Conservation (phyloP, 2,113 vertebrate species). For the Odocoileus hemionus region DNA sequence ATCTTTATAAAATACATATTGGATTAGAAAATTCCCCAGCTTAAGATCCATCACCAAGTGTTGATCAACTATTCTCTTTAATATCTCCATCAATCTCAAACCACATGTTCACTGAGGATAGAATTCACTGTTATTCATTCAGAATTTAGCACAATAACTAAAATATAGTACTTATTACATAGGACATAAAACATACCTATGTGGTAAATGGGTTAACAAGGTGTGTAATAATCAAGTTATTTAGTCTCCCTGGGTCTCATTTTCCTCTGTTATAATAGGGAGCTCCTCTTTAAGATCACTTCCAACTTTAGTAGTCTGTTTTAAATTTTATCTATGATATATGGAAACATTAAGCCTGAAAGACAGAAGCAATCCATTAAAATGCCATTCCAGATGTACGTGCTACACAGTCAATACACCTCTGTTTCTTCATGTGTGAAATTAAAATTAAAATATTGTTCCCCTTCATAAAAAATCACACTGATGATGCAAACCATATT, state of each 20-base stretch:
- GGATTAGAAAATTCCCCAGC: neutral
- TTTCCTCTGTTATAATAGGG: slow-evolving; percentile 21
- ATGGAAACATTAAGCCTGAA: slow-evolving; percentile 12
- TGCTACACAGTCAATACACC: neutral
- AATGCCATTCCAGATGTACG: slow-evolving; percentile 22
- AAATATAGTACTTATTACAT: neutral
- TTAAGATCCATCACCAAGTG: neutral
- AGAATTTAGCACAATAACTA: neutral
- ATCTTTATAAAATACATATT: slow-evolving; percentile 27
- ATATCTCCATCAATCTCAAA: neutral
- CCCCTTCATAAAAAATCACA: slow-evolving; percentile 20
- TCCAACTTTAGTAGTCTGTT: slow-evolving; percentile 2
- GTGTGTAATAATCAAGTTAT: neutral
- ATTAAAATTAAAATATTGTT: slow-evolving; percentile 47
- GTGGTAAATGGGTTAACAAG: neutral
- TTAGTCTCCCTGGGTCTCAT: neutral
- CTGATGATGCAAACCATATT: slow-evolving; percentile 30
- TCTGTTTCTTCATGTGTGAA: slow-evolving; percentile 3
- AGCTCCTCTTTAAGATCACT: neutral
- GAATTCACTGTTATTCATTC: neutral
- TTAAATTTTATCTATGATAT: slow-evolving; percentile 17
- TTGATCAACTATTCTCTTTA: slow-evolving; percentile 1
- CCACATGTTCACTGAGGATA: neutral
- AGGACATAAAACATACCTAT: neutral
- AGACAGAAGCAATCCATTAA: slow-evolving; percentile 31